phyloP scores from a whole-genome alignment of 2,888 invertebrate species.

The Andrena fulva region DNA sequence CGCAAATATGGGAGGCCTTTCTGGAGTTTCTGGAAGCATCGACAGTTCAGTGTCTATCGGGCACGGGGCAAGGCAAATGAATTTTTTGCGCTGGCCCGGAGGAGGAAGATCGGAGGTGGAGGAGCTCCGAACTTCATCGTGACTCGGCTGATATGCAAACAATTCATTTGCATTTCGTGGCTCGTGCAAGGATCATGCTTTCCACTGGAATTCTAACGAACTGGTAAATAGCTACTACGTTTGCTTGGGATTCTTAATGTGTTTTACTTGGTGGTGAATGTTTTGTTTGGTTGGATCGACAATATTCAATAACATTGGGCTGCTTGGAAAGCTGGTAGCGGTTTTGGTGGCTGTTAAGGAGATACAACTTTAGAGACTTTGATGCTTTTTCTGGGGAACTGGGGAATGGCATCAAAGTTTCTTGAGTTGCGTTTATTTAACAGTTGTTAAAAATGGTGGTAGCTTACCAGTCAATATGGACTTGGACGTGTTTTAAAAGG shows the following conservation, averaged over 20 bases:
- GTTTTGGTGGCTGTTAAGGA: too few relatives aligned
- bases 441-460: too few relatives aligned
- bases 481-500: too few relatives aligned
- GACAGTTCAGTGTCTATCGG: background rate
- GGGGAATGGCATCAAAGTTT: too few relatives aligned
- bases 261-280: background rate
- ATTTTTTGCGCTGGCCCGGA: background rate
- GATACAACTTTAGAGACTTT: too few relatives aligned
- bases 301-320: too few relatives aligned
- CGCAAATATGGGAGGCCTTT: background rate
- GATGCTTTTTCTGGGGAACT: too few relatives aligned
- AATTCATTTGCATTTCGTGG: constrained; percentile 4
- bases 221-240: background rate
- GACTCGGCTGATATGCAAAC: background rate
- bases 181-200: background rate
- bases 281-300: too few relatives aligned
- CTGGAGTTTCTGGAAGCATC: constrained; percentile 8
- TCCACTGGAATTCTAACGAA: constrained; percentile 17
- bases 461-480: too few relatives aligned
- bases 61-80: background rate
- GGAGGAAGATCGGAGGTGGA: background rate
- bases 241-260: background rate
- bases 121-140: background rate
- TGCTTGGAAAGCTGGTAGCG: too few relatives aligned
- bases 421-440: too few relatives aligned